A percentile compares a stretch with the other conserved stretches of the same genome.
phyloP scores from a whole-genome alignment of 2,888 invertebrate species.

The Erebia epiphron region DNA sequence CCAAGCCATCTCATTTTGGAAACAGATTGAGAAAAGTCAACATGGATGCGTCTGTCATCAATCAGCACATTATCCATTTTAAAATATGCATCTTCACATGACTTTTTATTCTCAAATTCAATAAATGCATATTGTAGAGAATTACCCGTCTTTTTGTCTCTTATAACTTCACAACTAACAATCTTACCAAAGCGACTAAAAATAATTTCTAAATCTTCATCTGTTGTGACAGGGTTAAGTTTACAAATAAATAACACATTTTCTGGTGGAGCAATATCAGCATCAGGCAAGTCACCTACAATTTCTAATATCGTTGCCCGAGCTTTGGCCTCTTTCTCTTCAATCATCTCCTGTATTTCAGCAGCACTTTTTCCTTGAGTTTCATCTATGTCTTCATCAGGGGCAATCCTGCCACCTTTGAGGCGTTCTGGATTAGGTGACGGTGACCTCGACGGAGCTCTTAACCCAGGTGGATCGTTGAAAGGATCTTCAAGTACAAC shows the following conservation, averaged over 20 bases:
- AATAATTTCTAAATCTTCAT: conserved; percentile 98
- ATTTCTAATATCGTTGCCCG: conserved; percentile 99
- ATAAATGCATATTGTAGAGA: conserved; percentile 99
- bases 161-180: conserved; percentile 96
- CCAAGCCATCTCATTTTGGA: conserved; percentile 96
- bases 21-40: conserved; percentile 99
- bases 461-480: conserved; percentile 91
- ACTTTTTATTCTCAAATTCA: conserved; percentile 95
- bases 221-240: conserved; percentile 98
- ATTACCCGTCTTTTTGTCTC: conserved; percentile 95
- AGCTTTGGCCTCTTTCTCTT: conserved; percentile 96
- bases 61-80: conserved; percentile 99
- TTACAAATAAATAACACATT: conserved; percentile 99
- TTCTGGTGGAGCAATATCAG: conserved; percentile 98
- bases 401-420: conserved; percentile 93
- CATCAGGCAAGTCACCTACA: conserved; percentile 98
- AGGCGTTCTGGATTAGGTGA: conserved; percentile 92
- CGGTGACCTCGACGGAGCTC: conserved; percentile 93
- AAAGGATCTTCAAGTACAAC: conserved; percentile 98
- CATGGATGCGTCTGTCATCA: conserved; percentile 99
- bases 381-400: conserved; percentile 97
- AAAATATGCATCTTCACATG: conserved; percentile 99
- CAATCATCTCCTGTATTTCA: conserved; percentile 93
- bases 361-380: conserved; percentile 91
- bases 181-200: conserved; percentile 98